Evolutionary conservation across 1,140 invertebrate species (phyloP).

Genomic region (Cepaea nemoralis): DNA sequence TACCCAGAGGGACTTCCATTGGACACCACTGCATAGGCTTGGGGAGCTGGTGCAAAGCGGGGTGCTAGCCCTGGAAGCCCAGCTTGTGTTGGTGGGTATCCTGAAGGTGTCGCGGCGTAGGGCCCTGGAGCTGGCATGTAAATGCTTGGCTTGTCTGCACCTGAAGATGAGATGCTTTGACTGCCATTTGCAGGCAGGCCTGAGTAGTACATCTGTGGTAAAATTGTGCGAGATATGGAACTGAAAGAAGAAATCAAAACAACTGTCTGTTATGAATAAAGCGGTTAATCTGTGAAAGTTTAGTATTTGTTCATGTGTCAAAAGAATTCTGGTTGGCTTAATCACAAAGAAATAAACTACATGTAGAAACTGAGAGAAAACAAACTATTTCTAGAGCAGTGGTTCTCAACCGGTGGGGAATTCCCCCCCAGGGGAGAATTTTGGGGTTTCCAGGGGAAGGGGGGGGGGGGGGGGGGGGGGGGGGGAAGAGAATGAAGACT

Average conservation of each 20-base stretch:
- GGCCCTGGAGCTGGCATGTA: constrained; percentile 20
- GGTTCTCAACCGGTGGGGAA: too few relatives aligned
- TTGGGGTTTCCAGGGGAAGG: too few relatives aligned
- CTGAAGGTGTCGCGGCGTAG: constrained; percentile 3
- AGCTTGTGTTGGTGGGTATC: constrained; percentile 8
- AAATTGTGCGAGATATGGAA: background rate
- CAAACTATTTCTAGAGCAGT: too few relatives aligned
- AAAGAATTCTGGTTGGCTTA: too few relatives aligned
- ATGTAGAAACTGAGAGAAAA: too few relatives aligned
- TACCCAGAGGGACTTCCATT: constrained; percentile 20
- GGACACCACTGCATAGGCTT: constrained; percentile 33
- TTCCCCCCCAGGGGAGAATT: too few relatives aligned
- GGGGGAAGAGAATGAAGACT: too few relatives aligned
- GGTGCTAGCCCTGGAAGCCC: constrained; percentile 18
- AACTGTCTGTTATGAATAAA: too few relatives aligned
- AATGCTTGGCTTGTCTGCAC: constrained; percentile 27
- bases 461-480: too few relatives aligned
- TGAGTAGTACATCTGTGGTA: constrained; percentile 32
- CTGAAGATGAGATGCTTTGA: constrained; percentile 11
- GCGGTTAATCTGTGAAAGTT: too few relatives aligned
- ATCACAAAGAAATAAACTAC: too few relatives aligned
- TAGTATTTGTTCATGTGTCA: too few relatives aligned
- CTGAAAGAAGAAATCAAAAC: background rate
- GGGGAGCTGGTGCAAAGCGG: constrained; percentile 20
- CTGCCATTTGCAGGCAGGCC: constrained; percentile 22